Conservation (phyloP, 2,888 invertebrate genomes). For the Panzeria rudis region DNA sequence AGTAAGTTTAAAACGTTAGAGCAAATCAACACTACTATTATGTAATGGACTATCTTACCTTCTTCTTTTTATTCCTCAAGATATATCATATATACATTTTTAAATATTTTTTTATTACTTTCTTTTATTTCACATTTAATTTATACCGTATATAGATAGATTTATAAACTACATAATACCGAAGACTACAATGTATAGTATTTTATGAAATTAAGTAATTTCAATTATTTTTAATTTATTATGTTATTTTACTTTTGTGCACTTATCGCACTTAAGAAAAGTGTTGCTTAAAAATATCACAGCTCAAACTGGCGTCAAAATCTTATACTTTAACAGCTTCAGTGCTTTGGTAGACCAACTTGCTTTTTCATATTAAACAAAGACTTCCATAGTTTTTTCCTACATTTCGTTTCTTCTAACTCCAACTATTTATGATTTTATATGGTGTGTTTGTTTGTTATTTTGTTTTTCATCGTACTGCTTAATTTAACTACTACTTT, state of each 20-base stretch:
- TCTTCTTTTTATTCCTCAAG: too few species aligned
- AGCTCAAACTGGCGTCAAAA: slow-evolving; percentile 74
- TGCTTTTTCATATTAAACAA: slow-evolving; percentile 44
- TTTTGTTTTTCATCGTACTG: slow-evolving; percentile 23
- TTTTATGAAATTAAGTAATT: slow-evolving; percentile 69
- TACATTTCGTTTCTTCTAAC: slow-evolving; percentile 17
- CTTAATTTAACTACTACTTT: slow-evolving; percentile 67
- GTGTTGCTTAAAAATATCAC: slow-evolving; percentile 75
- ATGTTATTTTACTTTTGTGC: slow-evolving; percentile 68
- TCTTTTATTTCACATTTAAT: slow-evolving; percentile 67
- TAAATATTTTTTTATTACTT: slow-evolving; percentile 8
- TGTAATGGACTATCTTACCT: too few species aligned
- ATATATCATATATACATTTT: too few species aligned
- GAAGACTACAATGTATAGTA: slow-evolving; percentile 72
- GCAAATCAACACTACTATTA: too few species aligned
- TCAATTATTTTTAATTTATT: slow-evolving; percentile 43
- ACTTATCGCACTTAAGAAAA: slow-evolving; percentile 73
- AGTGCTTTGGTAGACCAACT: slow-evolving; percentile 74
- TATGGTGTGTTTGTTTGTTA: slow-evolving; percentile 14
- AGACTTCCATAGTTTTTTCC: slow-evolving; percentile 22
- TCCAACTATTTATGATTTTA: slow-evolving; percentile 44
- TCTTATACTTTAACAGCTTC: slow-evolving; percentile 71
- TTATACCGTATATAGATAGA: slow-evolving; percentile 68
- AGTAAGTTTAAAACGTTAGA: too few species aligned
- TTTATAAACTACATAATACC: slow-evolving; percentile 72